Conservation (phyloP, 2,113 vertebrate genomes). For the Pituophis catenifer region DNA sequence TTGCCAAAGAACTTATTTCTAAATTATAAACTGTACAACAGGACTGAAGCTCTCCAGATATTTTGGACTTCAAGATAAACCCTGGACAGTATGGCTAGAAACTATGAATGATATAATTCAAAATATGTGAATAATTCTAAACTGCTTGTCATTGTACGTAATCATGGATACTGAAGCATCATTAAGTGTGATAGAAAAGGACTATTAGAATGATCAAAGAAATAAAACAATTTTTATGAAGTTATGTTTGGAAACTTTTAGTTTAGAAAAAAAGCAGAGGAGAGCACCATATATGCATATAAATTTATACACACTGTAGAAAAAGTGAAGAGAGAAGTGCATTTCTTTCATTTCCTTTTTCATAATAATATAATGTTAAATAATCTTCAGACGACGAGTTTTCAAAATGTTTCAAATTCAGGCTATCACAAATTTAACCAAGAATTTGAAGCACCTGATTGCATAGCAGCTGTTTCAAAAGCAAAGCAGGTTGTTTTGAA, state of each 20-base stretch:
- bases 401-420: neutral
- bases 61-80: neutral
- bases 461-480: neutral
- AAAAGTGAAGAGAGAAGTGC: neutral
- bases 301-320: neutral
- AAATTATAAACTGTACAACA: neutral
- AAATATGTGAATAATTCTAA: neutral
- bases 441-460: neutral
- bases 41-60: neutral
- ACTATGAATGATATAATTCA: neutral
- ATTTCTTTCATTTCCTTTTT: neutral
- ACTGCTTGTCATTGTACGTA: neutral
- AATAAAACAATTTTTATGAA: neutral
- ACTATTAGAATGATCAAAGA: neutral
- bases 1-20: neutral
- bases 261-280: neutral
- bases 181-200: neutral
- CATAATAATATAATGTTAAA: neutral
- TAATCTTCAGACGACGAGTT: neutral
- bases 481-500: neutral
- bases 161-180: neutral
- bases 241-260: neutral
- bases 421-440: neutral
- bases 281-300: neutral
- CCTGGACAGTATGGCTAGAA: neutral